Evolutionary conservation across 2,888 invertebrate genomes (phyloP), one percentile per base, ranked within the genome.

Genomic region (Sinohyriopsis cumingii): DNA sequence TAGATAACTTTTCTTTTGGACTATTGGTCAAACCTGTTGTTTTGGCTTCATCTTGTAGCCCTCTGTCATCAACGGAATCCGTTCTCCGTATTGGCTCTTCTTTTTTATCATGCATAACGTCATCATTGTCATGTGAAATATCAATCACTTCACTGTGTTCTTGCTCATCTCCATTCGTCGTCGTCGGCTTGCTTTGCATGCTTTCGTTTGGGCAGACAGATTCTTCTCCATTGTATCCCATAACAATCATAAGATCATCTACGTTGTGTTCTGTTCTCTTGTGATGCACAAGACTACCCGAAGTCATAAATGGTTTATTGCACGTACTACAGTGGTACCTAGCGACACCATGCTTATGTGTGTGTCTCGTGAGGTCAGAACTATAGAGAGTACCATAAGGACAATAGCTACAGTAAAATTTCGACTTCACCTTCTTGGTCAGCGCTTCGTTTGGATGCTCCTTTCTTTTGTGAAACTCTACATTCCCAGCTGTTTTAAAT

Each of bases 221-320:
- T 60, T 69, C 69, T 9, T 61, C 69, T 24, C 65, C 69, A 24
- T 61, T 59, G 53, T 55, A 24, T 24, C 61, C 60, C 61, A 65
- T 65, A 25, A 65, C 69, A 12, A 62, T 59, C 24, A 66, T 62
- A 55, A 55, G 63, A 20, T 69, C 67, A 63, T 63, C 53, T 20
- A 69, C 63, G 55, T 65, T 68, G 67, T 80, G 80, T 22, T 64
- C 63, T 19, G 68, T 67, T 45, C 72, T 67, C 19, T 72, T 70
- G 62, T 80, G 80, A n/a, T 73, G 73, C 28, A 74, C 68, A n/a
- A 81, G 64, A 68, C 76, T 79, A 15, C 76, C 76, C 0, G 68
- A 63, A 0, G 76, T 73, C 67, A 76, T 73, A 63, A 81, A 81
- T 5, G 80, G 80, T 65, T 73, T 76, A 45, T 76, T 75, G 65